phyloP scores from a whole-genome alignment of 2,113 vertebrate species.

The Epinephelus cyanopodus region DNA sequence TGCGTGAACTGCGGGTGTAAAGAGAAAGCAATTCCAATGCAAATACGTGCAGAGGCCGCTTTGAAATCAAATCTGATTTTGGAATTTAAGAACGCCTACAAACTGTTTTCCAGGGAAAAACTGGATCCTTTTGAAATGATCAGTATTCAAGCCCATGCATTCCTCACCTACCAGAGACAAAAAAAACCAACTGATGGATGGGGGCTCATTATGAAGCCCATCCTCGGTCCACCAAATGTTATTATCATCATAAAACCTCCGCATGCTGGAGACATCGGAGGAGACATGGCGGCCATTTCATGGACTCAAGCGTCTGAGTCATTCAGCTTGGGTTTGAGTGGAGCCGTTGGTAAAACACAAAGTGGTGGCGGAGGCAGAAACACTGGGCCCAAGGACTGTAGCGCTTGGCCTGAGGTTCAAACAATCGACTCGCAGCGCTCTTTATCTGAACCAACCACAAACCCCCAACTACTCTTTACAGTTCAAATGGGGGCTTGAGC shows the following conservation, averaged over 20 bases:
- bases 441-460: slow-evolving; percentile 77
- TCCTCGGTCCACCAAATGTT: slow-evolving; percentile 53
- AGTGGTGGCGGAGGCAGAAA: slow-evolving; percentile 58
- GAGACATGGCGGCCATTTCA: slow-evolving; percentile 42
- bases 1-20: slow-evolving; percentile 58
- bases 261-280: slow-evolving; percentile 30
- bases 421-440: slow-evolving; percentile 47
- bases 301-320: slow-evolving; percentile 53
- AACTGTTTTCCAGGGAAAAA: slow-evolving; percentile 56
- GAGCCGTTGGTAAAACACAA: slow-evolving; percentile 74
- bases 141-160: slow-evolving; percentile 55
- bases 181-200: slow-evolving; percentile 13
- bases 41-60: slow-evolving; percentile 59
- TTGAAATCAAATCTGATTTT: slow-evolving; percentile 73
- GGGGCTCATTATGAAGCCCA: slow-evolving; percentile 45
- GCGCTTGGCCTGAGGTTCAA: slow-evolving; percentile 72
- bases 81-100: slow-evolving; percentile 56
- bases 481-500: slow-evolving; percentile 58
- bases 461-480: slow-evolving; percentile 57
- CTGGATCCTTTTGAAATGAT: slow-evolving; percentile 57
- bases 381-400: slow-evolving; percentile 61
- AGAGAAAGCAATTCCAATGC: slow-evolving; percentile 71
- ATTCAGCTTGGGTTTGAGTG: slow-evolving; percentile 61
- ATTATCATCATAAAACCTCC: slow-evolving; percentile 52
- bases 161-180: slow-evolving; percentile 61